Conservation (phyloP, 2,797 vertebrate species). For the Pangasius larnaudii region DNA sequence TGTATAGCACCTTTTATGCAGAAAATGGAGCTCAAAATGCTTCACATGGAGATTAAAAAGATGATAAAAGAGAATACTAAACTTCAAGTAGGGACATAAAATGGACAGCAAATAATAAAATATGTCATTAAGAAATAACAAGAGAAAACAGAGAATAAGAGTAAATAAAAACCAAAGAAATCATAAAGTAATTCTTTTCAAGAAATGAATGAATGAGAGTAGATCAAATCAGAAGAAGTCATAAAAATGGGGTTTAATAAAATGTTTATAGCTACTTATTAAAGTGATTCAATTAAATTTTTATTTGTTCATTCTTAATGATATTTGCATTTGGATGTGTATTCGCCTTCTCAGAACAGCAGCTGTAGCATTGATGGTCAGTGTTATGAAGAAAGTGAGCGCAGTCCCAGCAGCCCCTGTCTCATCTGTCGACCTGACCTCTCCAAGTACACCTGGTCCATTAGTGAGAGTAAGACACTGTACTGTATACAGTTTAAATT, state of each 20-base stretch:
- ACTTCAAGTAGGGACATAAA: background rate
- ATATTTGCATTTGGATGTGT: background rate
- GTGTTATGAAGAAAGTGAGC: conserved; percentile 83
- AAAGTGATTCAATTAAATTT: background rate
- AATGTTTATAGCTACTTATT: background rate
- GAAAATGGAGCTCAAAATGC: background rate
- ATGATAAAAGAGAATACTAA: background rate
- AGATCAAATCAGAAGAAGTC: background rate
- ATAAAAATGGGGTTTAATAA: background rate
- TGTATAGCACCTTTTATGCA: background rate
- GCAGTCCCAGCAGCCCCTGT: conserved; percentile 82
- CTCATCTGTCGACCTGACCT: conserved; percentile 82
- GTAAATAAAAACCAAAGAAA: background rate
- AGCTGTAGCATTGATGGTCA: conserved; percentile 84
- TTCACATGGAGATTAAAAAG: background rate
- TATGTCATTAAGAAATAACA: background rate
- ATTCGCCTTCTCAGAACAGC: conserved; percentile 79
- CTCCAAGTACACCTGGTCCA: conserved; percentile 85
- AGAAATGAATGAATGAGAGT: background rate
- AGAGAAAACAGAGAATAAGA: background rate
- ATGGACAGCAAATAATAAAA: background rate
- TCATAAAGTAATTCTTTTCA: background rate
- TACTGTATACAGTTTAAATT: background rate
- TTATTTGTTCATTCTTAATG: background rate
- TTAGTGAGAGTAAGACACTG: conserved; percentile 79